phyloP scores from a whole-genome alignment of 1,140 invertebrate species.

The Rhopalosiphum maidis region DNA sequence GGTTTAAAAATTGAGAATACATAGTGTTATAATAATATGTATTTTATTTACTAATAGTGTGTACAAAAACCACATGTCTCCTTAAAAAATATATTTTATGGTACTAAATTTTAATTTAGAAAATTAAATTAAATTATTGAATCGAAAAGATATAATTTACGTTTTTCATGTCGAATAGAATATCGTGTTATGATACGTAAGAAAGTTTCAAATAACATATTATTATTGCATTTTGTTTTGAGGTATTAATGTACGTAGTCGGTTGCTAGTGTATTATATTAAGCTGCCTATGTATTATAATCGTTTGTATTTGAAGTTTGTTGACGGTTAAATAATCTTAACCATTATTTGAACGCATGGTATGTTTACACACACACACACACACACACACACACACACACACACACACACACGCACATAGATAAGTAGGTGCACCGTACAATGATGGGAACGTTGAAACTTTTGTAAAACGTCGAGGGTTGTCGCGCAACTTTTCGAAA shows the following conservation, averaged over 20 bases:
- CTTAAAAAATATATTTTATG: not conserved
- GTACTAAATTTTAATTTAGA: too few species aligned
- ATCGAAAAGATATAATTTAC: not conserved
- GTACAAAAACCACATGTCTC: too few species aligned
- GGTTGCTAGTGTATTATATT: not conserved
- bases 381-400: too few species aligned
- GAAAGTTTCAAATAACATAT: not conserved
- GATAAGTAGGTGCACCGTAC: not conserved
- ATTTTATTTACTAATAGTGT: too few species aligned
- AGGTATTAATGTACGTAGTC: not conserved
- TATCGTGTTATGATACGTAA: not conserved
- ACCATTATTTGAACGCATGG: not conserved
- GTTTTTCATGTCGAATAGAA: not conserved
- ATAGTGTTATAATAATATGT: too few species aligned
- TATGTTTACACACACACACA: not conserved
- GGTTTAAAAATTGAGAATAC: too few species aligned
- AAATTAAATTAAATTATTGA: not conserved
- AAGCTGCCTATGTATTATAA: not conserved
- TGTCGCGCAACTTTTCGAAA: not conserved
- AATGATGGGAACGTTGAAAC: not conserved
- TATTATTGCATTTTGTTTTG: not conserved
- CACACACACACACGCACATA: too few species aligned
- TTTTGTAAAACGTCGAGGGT: not conserved
- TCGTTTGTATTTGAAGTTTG: not conserved
- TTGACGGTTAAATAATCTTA: not conserved